Conservation (phyloP, 2,888 invertebrate species). For the Macroteleia sp. region DNA sequence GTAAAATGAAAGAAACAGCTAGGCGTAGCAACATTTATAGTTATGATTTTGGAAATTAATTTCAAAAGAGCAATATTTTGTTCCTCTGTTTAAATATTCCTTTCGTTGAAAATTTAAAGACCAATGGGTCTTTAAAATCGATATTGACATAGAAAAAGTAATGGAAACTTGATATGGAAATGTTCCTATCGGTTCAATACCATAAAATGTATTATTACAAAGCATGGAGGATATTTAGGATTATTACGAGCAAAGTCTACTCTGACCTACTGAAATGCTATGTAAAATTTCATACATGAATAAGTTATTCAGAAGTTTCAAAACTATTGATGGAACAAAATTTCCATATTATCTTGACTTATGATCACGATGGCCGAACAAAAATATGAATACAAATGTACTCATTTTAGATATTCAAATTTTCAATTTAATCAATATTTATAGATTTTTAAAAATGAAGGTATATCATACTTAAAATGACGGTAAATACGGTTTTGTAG, state of each 20-base stretch:
- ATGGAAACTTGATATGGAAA: slow-evolving; percentile 16
- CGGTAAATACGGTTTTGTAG: no score
- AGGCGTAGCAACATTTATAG: no score
- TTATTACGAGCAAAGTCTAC: slow-evolving; percentile 35
- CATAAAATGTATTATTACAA: slow-evolving; percentile 40
- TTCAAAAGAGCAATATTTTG: no score
- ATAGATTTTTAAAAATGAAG: no score
- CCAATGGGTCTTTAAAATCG: no score
- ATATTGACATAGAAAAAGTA: slow-evolving; percentile 14
- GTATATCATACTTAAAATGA: no score
- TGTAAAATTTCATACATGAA: slow-evolving; percentile 52
- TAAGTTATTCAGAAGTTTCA: slow-evolving; percentile 41
- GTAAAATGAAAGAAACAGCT: no score
- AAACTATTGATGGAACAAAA: slow-evolving; percentile 47
- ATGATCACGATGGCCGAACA: slow-evolving; percentile 27
- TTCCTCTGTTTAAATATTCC: no score
- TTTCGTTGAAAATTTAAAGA: no score
- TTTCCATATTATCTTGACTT: slow-evolving; percentile 36
- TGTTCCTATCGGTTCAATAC: slow-evolving; percentile 21
- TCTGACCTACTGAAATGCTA: slow-evolving; percentile 27
- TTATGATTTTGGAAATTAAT: no score
- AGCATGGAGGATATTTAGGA: slow-evolving; percentile 43
- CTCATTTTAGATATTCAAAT: background rate
- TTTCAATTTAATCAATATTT: no score
- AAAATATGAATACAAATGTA: slow-evolving; percentile 22